Conservation (phyloP, 2,888 invertebrate species). For the Theristus sp. region DNA sequence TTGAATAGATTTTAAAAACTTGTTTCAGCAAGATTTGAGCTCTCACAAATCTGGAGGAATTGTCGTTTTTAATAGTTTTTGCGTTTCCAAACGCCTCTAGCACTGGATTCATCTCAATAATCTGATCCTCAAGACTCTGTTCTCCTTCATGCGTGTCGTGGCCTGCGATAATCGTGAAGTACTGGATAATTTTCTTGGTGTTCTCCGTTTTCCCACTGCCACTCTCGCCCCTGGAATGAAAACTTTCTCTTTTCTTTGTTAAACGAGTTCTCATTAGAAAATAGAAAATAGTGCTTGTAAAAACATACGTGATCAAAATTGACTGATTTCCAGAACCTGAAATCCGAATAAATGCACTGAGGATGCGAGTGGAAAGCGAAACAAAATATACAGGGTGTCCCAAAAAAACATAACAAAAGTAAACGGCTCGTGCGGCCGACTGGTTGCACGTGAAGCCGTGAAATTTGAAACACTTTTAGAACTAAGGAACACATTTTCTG, state of each 20-base stretch:
- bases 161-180: constrained; percentile 26
- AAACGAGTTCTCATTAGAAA: not conserved
- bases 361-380: too few relatives aligned
- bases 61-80: constrained; percentile 21
- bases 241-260: not conserved
- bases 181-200: constrained; percentile 37
- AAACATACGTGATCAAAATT: constrained; percentile 25
- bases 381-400: too few relatives aligned
- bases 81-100: constrained; percentile 27
- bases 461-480: too few relatives aligned
- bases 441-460: too few relatives aligned
- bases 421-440: too few relatives aligned
- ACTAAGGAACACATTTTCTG: too few relatives aligned
- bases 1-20: too few relatives aligned
- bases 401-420: too few relatives aligned
- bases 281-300: too few relatives aligned
- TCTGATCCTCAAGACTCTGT: not conserved
- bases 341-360: too few relatives aligned
- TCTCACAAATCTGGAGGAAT: constrained; percentile 23
- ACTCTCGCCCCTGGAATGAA: constrained; percentile 39
- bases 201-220: constrained; percentile 44
- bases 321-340: constrained; percentile 24
- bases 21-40: not conserved
- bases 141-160: not conserved
- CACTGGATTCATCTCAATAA: constrained; percentile 11